Base-by-base conservation (phyloP, 2,113 vertebrate species). In the Perognathus longimembris region DNA sequence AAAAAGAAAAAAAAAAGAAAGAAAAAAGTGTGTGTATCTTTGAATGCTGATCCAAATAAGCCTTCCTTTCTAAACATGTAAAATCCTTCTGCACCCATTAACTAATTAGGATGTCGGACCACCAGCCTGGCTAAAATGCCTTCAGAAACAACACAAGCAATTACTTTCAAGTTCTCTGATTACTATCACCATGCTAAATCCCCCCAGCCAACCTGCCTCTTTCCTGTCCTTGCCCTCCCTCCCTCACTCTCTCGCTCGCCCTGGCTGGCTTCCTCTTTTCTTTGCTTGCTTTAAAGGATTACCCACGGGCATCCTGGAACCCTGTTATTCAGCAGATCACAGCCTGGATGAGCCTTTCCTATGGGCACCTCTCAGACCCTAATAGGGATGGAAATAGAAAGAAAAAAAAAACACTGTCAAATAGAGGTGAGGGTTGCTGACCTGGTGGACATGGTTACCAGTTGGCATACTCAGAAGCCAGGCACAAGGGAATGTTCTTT, bases 81-180 rank as follows among this genome's bases (percentile, higher is more conserved):
- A 93, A 96, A 64, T 84, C 92, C 57, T 93, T 73, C 91, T 75
- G 84, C 84, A 11, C 76, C 96, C 96, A 97, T 97, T 97, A 97
- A 93, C 93, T 97, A 96, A 97, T 97, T 85, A 95, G 87, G 92
- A 70, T 1, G 4, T 67, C n/a, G 75, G 96, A 92, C 97, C 97
- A 97, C 96, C 97, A 74, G 94, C 69, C 92, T 76, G 92, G 94
- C 93, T 59, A 50, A 24, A 67, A 78, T n/a, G 79, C 85, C 80
- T 91, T 85, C 88, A 83, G 94, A 75, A 89, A 50, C 85, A 91
- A 54, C 73, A 22, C 9, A 26, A 66, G 79, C 87, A 67, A 92
- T 93, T 73, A 54, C 69, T 42, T 74, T 95, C 95, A 38, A 36
- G 50, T 87, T 96, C 94, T 95, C 95, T 94, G 97, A 96, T 97